These are phyloP conservation scores for Drosophila kanapiae DNA, from an alignment of 1,140 invertebrate genomes.

Conservation along the genomic window DNA sequence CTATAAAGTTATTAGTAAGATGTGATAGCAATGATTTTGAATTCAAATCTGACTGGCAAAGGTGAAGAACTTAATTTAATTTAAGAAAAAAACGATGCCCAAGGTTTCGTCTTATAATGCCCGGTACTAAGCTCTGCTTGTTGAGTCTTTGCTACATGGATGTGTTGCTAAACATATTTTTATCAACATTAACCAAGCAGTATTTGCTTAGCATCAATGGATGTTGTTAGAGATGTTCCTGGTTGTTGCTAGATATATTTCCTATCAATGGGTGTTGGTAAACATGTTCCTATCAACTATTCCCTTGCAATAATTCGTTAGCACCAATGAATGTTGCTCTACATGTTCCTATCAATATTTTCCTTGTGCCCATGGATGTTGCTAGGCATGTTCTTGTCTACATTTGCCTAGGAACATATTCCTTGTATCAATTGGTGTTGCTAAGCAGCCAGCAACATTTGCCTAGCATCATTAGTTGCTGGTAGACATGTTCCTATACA, in stretches of 20 bases:
- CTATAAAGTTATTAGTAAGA: neutral
- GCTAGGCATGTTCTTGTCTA: too few relatives aligned
- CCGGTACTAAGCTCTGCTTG: neutral
- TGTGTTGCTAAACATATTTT: neutral
- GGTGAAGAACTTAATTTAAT: neutral
- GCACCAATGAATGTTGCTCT: neutral
- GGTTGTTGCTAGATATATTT: neutral
- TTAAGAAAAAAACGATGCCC: neutral
- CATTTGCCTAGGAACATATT: too few relatives aligned
- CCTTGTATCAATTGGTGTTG: neutral
- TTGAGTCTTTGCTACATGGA: neutral
- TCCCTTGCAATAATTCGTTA: neutral
- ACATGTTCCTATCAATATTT: neutral
- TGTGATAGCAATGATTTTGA: neutral
- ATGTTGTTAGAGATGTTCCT: neutral
- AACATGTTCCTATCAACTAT: neutral
- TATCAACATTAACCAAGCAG: neutral
- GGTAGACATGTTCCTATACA: neutral
- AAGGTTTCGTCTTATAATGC: too few relatives aligned
- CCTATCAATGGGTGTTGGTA: neutral
- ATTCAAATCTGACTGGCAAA: neutral
- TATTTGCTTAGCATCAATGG: neutral
- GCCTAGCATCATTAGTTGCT: neutral
- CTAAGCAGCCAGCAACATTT: neutral
- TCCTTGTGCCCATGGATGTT: too few relatives aligned